Percentiles rank a stretch among this genome's conserved stretches.
Conservation (phyloP, 2,113 vertebrate species). For the Tor tambroides region DNA sequence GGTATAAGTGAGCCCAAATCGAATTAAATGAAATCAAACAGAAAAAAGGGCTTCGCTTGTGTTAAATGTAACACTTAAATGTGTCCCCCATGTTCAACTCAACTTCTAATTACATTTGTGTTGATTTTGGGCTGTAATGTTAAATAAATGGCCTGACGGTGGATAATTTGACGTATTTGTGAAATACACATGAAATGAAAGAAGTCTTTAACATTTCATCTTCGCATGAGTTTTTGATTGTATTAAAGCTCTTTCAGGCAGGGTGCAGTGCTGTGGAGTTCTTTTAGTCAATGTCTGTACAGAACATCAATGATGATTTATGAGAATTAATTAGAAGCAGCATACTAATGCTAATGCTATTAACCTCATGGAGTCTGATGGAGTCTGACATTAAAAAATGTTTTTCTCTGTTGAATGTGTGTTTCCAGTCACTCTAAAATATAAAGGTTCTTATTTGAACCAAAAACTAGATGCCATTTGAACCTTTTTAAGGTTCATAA, state of each 20-base stretch:
- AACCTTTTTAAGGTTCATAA: not conserved
- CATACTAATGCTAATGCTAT: conserved; percentile 24
- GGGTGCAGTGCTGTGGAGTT: not conserved
- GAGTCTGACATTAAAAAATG: not conserved
- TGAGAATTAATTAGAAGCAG: conserved; percentile 19
- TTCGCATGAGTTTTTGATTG: not conserved
- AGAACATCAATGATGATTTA: conserved; percentile 37
- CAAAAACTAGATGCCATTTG: not conserved
- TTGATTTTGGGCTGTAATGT: conserved; percentile 32
- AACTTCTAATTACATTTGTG: conserved; percentile 21
- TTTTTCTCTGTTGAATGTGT: not conserved
- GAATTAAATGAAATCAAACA: conserved; percentile 23
- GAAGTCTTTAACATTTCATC: conserved; percentile 11
- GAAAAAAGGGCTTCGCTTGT: not conserved
- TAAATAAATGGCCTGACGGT: conserved; percentile 10
- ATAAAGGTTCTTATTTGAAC: not conserved
- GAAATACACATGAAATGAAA: conserved; percentile 22
- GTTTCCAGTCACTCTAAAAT: conserved; percentile 1
- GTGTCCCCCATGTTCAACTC: not conserved
- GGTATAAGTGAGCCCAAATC: conserved; percentile 29
- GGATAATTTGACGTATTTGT: not conserved
- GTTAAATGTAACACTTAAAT: not conserved
- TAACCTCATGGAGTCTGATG: conserved; percentile 25
- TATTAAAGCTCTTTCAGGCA: not conserved
- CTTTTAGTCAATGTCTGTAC: not conserved